phyloP scores from a whole-genome alignment of 2,888 invertebrate genomes.

The Sturmia bella region DNA sequence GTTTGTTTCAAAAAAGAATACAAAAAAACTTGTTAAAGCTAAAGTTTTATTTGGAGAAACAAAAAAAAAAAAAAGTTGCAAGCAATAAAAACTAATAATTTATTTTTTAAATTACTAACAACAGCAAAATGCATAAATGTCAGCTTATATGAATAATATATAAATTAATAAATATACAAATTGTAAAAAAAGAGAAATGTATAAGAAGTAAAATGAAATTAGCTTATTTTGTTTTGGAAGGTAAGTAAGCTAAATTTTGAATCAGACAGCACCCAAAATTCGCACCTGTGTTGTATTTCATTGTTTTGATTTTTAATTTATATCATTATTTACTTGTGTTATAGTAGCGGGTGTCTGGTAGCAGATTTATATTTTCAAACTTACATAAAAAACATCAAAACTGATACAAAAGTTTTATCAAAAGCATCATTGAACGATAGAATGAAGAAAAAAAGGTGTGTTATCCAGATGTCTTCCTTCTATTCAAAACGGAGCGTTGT shows the following conservation, averaged over 20 bases:
- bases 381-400: no score
- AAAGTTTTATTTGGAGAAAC: conserved; percentile 15
- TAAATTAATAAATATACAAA: background rate
- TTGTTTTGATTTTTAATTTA: conserved; percentile 15
- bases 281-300: conserved; percentile 71
- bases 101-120: conserved; percentile 38
- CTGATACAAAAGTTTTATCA: no score
- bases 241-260: conserved; percentile 76
- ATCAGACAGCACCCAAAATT: conserved; percentile 75
- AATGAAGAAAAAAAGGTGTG: no score
- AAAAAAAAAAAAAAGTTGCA: conserved; percentile 12
- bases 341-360: no score
- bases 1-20: background rate
- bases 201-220: conserved; percentile 56
- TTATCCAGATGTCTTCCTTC: no score
- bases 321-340: conserved; percentile 16
- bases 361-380: no score
- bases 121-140: conserved; percentile 44
- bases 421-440: no score
- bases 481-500: no score
- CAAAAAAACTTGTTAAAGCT: conserved; percentile 30
- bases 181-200: conserved; percentile 20
- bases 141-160: conserved; percentile 23
- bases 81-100: conserved; percentile 16
- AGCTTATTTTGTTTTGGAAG: conserved; percentile 72